phyloP scores from a whole-genome alignment of 2,113 vertebrate species.

The Lepus europaeus region DNA sequence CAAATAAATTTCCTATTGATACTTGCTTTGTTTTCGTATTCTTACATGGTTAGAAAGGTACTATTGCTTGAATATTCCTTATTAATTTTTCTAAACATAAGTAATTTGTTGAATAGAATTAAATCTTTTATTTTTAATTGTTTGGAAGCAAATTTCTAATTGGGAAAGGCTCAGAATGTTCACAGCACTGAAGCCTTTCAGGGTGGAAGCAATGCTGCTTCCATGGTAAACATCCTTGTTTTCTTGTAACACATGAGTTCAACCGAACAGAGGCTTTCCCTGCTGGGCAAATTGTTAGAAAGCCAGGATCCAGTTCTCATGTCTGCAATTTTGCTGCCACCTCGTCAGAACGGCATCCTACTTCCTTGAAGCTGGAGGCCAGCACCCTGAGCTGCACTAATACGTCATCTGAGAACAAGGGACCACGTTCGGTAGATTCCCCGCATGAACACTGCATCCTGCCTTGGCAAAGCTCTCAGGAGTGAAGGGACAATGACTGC shows the following conservation, averaged over 20 bases:
- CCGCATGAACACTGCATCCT: not conserved
- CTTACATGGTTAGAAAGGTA: conserved; percentile 82
- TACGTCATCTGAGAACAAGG: not conserved
- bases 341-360: not conserved
- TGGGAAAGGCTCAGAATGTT: conserved; percentile 57
- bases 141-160: conserved; percentile 82
- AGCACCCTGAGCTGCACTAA: not conserved
- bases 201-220: not conserved
- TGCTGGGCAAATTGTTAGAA: not conserved
- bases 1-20: conserved; percentile 80
- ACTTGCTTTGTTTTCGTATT: conserved; percentile 84
- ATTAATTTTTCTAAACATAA: conserved; percentile 80
- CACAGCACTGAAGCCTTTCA: not conserved
- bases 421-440: not conserved
- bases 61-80: conserved; percentile 80
- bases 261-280: not conserved
- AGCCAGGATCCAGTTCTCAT: not conserved
- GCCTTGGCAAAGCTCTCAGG: not conserved
- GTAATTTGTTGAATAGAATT: conserved; percentile 79
- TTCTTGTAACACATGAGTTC: not conserved
- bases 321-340: not conserved
- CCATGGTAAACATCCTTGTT: not conserved
- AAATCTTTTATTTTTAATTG: conserved; percentile 77
- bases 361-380: not conserved
- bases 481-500: not conserved